Evolutionary conservation across 1,140 invertebrate genomes (phyloP).

Genomic region (Scylla paramamosain): DNA sequence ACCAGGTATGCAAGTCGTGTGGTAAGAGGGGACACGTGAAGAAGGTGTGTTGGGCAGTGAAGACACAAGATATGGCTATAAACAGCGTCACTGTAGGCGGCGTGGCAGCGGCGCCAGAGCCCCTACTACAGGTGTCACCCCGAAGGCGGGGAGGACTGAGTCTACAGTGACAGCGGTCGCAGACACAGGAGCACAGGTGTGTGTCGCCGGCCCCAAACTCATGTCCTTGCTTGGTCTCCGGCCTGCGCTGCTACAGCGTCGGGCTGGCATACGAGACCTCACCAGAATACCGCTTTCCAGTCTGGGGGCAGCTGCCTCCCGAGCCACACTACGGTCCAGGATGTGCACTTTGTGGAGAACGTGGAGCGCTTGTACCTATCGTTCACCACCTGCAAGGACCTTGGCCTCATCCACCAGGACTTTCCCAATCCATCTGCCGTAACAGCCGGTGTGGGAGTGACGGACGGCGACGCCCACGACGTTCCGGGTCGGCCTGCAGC

Average conservation of each 20-base stretch:
- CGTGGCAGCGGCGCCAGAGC: too few relatives aligned
- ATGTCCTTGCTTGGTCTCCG: background rate
- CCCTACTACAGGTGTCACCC: too few relatives aligned
- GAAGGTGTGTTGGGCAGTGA: too few relatives aligned
- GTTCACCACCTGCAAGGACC: background rate
- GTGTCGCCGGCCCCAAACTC: background rate
- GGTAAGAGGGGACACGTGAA: too few relatives aligned
- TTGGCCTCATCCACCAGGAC: background rate
- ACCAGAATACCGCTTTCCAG: background rate
- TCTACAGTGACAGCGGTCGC: background rate
- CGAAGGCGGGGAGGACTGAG: too few relatives aligned
- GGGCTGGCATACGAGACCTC: background rate
- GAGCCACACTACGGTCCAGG: background rate
- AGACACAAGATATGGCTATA: too few relatives aligned
- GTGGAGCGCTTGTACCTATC: background rate
- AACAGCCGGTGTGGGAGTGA: background rate
- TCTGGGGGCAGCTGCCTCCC: background rate
- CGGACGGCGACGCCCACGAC: background rate
- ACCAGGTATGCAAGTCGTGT: too few relatives aligned
- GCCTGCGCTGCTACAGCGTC: background rate
- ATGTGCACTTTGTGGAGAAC: background rate
- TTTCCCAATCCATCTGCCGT: background rate
- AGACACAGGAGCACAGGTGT: background rate
- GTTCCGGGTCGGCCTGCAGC: background rate
- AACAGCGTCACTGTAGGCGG: too few relatives aligned